Base-by-base conservation (phyloP, 2,888 invertebrate genomes). In the Rambutsinella grinnellia region DNA sequence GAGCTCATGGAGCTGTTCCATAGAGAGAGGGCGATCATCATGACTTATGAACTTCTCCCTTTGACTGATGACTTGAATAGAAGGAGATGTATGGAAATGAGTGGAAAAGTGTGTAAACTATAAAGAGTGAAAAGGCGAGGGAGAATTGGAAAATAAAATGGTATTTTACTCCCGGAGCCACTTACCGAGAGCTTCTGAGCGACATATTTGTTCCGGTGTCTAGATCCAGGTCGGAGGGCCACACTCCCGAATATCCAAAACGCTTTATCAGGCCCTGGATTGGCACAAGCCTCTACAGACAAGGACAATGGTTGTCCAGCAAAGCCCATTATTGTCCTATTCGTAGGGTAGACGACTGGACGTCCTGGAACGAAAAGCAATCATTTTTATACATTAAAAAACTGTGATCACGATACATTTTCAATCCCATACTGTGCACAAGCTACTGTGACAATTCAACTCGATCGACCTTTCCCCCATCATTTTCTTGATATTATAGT, bases 241-340 rank as follows among this genome's bases (percentile, higher is more conserved):
- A 81, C 79, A 51, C 81, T 82, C 26, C 84, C 84, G 51, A 85
- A 83, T 58, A 91, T 88, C 92, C 92, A 92, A 79, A 90, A 87
- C 24, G 90, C 89, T 84, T 89, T 89, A 61, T 88, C 90, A 83
- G 91, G 90, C 49, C 90, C 89, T 2, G 94, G 94, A 87, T 93
- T 92, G 82, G 93, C 93, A 87, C 93, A 93, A 86, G 92, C 92
- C 86, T 93, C 92, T 82, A 92, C 92, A 49, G 90, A 89, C 51
- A 93, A 87, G 80, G 91, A 90, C 78, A 92, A 86, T 0, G 91
- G 89, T 78, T 91, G 91, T 36, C 93, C 93, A 71, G 90, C 90
- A 84, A 91, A 90, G 19, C 91, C 92, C 26, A 91, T 90, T 80
- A 92, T 89, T 58, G 90, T 92, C 85, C 91, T 90, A 85, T 90